phyloP scores from a whole-genome alignment of 2,888 invertebrate species.

The Endomychus coccineus region DNA sequence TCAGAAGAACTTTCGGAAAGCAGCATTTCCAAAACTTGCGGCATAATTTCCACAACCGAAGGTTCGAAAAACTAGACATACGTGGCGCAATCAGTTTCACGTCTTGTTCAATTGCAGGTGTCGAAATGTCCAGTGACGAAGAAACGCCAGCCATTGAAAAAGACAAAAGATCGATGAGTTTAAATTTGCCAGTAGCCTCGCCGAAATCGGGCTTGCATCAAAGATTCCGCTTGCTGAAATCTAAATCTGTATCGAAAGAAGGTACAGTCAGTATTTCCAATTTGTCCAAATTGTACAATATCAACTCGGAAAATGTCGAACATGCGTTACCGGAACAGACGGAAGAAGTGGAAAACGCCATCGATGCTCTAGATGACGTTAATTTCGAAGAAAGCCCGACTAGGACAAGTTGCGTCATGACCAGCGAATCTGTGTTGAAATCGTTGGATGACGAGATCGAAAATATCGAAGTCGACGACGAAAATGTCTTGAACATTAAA shows the following conservation, averaged over 20 bases:
- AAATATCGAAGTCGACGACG: conserved; percentile 30
- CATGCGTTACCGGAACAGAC: conserved; percentile 29
- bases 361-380: conserved; percentile 36
- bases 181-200: conserved; percentile 5
- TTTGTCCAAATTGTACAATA: conserved; percentile 35
- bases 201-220: conserved; percentile 24
- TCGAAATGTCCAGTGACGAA: conserved; percentile 45
- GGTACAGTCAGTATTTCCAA: conserved; percentile 29
- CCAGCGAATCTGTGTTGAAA: conserved; percentile 19
- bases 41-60: conserved; percentile 40
- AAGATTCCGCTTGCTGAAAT: conserved; percentile 29
- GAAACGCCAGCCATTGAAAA: conserved; percentile 38
- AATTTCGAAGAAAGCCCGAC: conserved; percentile 3
- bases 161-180: conserved; percentile 24
- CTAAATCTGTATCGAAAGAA: conserved; percentile 23
- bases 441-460: conserved; percentile 26
- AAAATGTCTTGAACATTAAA: conserved; percentile 27
- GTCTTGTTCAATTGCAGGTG: conserved; percentile 36
- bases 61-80: conserved; percentile 24
- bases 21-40: conserved; percentile 42
- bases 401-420: conserved; percentile 1
- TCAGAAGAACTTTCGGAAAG: conserved; percentile 50
- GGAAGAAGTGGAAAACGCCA: conserved; percentile 36
- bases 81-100: no score
- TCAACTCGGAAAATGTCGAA: conserved; percentile 34